Percentiles rank a stretch among this genome's conserved stretches.
Conservation (phyloP, 2,888 invertebrate genomes). For the Parelbella ahira region DNA sequence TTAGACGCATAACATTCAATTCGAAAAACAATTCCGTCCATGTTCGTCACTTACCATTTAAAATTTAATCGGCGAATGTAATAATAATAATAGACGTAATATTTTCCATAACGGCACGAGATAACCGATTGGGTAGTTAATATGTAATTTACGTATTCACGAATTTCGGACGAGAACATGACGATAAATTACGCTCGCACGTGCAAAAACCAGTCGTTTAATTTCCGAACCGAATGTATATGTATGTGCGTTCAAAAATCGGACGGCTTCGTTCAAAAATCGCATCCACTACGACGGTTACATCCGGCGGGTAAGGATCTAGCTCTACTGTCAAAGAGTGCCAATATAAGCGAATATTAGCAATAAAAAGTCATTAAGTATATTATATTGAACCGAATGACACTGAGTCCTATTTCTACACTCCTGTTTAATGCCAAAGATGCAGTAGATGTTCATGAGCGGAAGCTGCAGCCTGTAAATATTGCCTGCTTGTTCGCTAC, state of each 20-base stretch:
- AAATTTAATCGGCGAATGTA: slow-evolving; percentile 20
- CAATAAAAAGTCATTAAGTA: too few species aligned
- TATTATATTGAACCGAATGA: too few species aligned
- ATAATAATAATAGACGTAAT: slow-evolving; percentile 20
- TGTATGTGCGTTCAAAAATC: slow-evolving; percentile 26
- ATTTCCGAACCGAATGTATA: slow-evolving; percentile 26
- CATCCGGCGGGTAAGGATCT: not conserved
- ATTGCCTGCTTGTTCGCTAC: too few species aligned
- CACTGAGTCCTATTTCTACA: too few species aligned
- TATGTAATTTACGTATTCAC: slow-evolving; percentile 33
- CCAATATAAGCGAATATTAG: too few species aligned
- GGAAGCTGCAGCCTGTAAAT: too few species aligned
- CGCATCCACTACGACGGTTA: slow-evolving; percentile 13
- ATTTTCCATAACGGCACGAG: slow-evolving; percentile 24
- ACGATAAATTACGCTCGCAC: slow-evolving; percentile 23
- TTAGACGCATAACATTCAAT: too few species aligned
- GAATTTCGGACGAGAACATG: slow-evolving; percentile 30
- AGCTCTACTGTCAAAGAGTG: not conserved
- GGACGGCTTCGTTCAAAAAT: slow-evolving; percentile 20
- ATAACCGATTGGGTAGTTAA: slow-evolving; percentile 32
- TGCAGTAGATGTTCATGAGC: too few species aligned
- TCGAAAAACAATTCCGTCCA: too few species aligned
- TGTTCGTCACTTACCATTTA: too few species aligned
- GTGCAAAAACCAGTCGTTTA: slow-evolving; percentile 25
- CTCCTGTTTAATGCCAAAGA: too few species aligned